Base-by-base conservation (phyloP, 2,113 vertebrate species). In the Cephalopholis sonnerati region DNA sequence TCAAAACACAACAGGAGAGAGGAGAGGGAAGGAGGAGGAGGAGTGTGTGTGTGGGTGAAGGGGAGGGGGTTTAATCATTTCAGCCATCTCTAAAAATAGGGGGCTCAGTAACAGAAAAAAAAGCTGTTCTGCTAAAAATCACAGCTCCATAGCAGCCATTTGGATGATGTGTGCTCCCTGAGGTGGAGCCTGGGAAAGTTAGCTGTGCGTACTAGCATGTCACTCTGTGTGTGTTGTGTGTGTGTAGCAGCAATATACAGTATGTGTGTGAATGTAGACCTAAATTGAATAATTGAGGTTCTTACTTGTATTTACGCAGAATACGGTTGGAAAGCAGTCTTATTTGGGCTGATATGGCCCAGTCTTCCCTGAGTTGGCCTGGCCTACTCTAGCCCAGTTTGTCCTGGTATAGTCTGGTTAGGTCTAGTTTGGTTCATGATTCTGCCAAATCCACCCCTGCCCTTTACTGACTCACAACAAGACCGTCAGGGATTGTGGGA, bases 121-220 rank as follows among this genome's bases (percentile, higher is more conserved):
- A 89, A 89, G 27, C 74, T 61, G 78, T 91, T 89, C 92, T 94
- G 92, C 92, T 93, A 91, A 95, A 93, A 94, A 91, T 94, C 92
- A 93, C 91, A 93, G 89, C 91, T 93, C 78, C 76, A 5, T 55
- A 74, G 92, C 90, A 90, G 91, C 84, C 87, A 86, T 91, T 92
- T 93, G 89, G 77, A 86, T 92, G 86, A 90, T 41, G 85, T 91
- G 91, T 68, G 79, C 79, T 92, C 91, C 92, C 84, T 88, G 90
- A 88, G 92, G 92, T 93, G 90, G 89, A 92, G 92, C 87, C 93
- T 96, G 94, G 92, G 93, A 94, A 95, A 91, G 87, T 53, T 51
- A 86, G 86, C 82, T 48, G 86, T 89, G 82, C 74, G 16, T 77
- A 72, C 82, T 77, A 86, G 83, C 50, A 74, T 83, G 87, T 80